These are phyloP conservation scores for Anabas testudineus DNA, from an alignment of 2,797 vertebrate species.

Conservation along the genomic window DNA sequence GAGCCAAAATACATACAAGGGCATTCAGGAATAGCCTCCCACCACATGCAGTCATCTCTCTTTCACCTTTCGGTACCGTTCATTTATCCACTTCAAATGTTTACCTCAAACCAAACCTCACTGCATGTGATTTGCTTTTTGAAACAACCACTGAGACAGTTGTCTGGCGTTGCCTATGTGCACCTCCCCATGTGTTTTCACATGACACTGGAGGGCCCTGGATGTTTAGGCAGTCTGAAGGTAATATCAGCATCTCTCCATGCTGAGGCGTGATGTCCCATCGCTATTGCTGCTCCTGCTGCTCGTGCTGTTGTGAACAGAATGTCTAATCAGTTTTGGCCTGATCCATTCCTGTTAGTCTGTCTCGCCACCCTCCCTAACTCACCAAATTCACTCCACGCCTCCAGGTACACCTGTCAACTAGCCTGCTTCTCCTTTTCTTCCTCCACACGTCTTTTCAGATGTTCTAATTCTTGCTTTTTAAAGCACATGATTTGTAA, in stretches of 20 bases:
- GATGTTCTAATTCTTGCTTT: constrained; percentile 43
- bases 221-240: constrained; percentile 46
- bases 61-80: constrained; percentile 39
- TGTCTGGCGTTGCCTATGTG: neutral
- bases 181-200: constrained; percentile 27
- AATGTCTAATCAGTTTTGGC: constrained; percentile 70
- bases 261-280: constrained; percentile 69
- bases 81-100: constrained; percentile 16
- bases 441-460: neutral
- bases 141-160: neutral
- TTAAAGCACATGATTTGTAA: constrained; percentile 52
- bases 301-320: constrained; percentile 63
- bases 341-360: constrained; percentile 50
- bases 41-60: constrained; percentile 21
- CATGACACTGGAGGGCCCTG: constrained; percentile 24
- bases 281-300: constrained; percentile 58
- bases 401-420: constrained; percentile 8
- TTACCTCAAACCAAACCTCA: neutral
- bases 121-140: neutral
- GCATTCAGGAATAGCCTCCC: constrained; percentile 58
- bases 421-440: constrained; percentile 1
- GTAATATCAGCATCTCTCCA: constrained; percentile 62
- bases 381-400: constrained; percentile 25
- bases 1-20: constrained; percentile 73
- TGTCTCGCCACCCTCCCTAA: constrained; percentile 13